Evolutionary conservation across 2,797 vertebrate species (phyloP), one percentile per base, ranked within the genome.

Genomic region (Rousettus madagascariensis): DNA sequence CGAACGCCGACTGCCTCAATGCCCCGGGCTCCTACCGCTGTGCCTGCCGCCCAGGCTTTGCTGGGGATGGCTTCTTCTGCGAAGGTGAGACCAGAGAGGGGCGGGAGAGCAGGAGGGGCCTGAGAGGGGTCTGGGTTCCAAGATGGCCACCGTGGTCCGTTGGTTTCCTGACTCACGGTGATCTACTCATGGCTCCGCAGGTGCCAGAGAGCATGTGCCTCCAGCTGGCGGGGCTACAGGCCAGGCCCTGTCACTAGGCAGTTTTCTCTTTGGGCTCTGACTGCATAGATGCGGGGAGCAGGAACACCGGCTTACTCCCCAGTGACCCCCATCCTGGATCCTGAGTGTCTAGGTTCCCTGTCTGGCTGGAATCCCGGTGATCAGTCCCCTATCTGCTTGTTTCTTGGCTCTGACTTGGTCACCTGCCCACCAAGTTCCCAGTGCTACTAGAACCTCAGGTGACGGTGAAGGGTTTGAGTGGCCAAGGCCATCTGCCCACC

Each of bases 21-120:
- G 99, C 98, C 0, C 99, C 99, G 0, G 99, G 99, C n/a, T 99
- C 99, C 2, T 99, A 99, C 97, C 98, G 98, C 97, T 99, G 99
- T 2, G 95, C 98, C 59, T 99, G 99, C 97, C 99, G 96, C 72
- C 99, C 99, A 0, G 99, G 99, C 78, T 99, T 99, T 96, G 98
- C 98, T 0, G 99, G 99, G 2, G 99, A 99, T 0, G 99, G 99
- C 49, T 99, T 99, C 97, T 99, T 98, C 86, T 99, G 99, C 96
- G 99, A 99, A 1, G 99, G 99, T 99, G 96, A 91, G 92, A 46
- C 38, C 12, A 0, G 49, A 59, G 4, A 0, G 16, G 41, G 16
- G 22, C 20, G 30, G 55, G 55, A 61, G 28, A 46, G n/a, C 65
- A 46, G 51, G 10, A 46, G 77, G 7, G 51, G 26, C 6, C 20